Evolutionary conservation across 2,888 invertebrate species (phyloP).

Genomic region (Diarsia dahlii): DNA sequence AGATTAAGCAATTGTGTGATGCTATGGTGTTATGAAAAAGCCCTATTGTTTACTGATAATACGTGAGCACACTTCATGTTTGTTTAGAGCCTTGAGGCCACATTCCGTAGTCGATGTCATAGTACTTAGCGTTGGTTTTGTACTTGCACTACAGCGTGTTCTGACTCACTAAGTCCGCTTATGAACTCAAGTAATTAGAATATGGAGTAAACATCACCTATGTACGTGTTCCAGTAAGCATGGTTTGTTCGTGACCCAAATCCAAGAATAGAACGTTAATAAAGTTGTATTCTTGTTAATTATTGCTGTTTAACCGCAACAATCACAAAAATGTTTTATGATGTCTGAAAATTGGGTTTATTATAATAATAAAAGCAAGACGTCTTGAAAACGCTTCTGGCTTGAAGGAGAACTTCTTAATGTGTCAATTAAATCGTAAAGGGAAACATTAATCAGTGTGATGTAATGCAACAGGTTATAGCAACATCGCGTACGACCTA

Average conservation of each 20-base stretch:
- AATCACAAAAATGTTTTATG: constrained; percentile 74
- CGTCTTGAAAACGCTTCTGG: constrained; percentile 57
- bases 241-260: constrained; percentile 71
- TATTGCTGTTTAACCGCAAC: constrained; percentile 75
- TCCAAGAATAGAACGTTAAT: constrained; percentile 71
- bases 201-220: constrained; percentile 68
- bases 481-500: constrained; percentile 30
- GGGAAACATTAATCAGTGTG: constrained; percentile 69
- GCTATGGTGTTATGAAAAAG: constrained; percentile 66
- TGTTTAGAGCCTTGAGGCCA: constrained; percentile 81
- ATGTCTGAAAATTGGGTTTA: constrained; percentile 76
- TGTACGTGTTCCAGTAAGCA: constrained; percentile 63
- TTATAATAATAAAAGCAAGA: constrained; percentile 70
- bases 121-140: constrained; percentile 79
- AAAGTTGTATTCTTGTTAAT: constrained; percentile 72
- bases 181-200: constrained; percentile 66
- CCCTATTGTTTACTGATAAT: constrained; percentile 81
- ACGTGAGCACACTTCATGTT: constrained; percentile 74
- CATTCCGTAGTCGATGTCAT: constrained; percentile 87
- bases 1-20: constrained; percentile 61
- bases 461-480: constrained; percentile 57
- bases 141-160: constrained; percentile 55
- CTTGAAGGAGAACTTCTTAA: constrained; percentile 66
- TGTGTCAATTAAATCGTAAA: constrained; percentile 71
- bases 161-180: constrained; percentile 64